Base-by-base conservation (phyloP, 2,113 vertebrate species). In the Psittacus erithacus region DNA sequence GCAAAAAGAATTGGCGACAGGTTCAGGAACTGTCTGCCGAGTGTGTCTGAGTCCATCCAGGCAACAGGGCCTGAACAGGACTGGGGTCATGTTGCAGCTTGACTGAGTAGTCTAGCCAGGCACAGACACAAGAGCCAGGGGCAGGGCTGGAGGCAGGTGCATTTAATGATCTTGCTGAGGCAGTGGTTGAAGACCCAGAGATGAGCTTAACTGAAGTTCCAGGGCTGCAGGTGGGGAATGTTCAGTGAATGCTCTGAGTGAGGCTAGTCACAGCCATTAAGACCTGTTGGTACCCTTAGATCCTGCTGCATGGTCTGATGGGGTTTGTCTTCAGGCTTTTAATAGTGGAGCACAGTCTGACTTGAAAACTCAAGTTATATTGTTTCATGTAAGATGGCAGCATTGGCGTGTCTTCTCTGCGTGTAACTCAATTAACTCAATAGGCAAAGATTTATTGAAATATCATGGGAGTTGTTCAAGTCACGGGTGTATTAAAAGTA, bases 151-250 rank as follows among this genome's bases (percentile, higher is more conserved):
- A 60, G 10, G 11, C 6, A 1, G 4, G 3, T 55, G 4, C 6
- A 1, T 10, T 23, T 55, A 27, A 29, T 33, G 19, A 11, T 44
- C 10, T 18, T 1, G 0, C 8, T 52, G 17, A 22, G n/a, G 11
- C 53, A 52, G 47, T 9, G 60, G 7, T 9, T 62, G 31, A 86
- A 73, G 35, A 55, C 17, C 1, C 10, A 39, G 29, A 88, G 11
- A 16, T 73, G 67, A 59, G 31, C 22, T 83, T 88, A 52, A 33
- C 16, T 52, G 9, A 20, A 87, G 6, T 29, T 70, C n/a, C 24
- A 28, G 33, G 16, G 10, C 44, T 35, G 46, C 11, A 62, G 47
- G 4, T 11, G 23, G 22, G 6, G 9, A 0, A 1, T 68, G 24
- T 65, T 46, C 22, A 1, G 29, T 35, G 13, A 27, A 57, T 8